phyloP scores from a whole-genome alignment of 2,888 invertebrate genomes.

The Agriopis leucophaearia region DNA sequence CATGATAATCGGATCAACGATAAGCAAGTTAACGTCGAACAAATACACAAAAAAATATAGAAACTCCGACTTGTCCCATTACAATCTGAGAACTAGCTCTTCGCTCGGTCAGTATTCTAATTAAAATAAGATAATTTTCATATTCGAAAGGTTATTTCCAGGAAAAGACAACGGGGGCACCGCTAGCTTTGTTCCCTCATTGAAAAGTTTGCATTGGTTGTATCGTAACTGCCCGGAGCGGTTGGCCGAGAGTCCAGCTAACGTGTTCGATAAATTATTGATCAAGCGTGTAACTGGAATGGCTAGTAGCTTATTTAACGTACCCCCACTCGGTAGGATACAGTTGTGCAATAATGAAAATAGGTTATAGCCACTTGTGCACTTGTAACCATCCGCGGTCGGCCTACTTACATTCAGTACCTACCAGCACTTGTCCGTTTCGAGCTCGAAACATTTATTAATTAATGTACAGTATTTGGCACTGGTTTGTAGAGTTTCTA shows the following conservation, averaged over 20 bases:
- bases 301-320: constrained; percentile 60
- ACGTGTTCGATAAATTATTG: constrained; percentile 60
- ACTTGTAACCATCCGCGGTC: constrained; percentile 52
- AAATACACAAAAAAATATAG: too few relatives aligned
- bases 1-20: too few relatives aligned
- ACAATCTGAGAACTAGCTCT: too few relatives aligned
- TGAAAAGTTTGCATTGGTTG: constrained; percentile 30
- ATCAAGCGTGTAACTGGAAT: constrained; percentile 65
- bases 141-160: background rate
- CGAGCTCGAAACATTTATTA: constrained; percentile 15
- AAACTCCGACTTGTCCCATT: too few relatives aligned
- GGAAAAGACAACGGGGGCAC: constrained; percentile 20
- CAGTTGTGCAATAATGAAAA: constrained; percentile 72
- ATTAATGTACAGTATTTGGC: constrained; percentile 22
- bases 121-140: constrained; percentile 10
- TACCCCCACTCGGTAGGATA: constrained; percentile 56
- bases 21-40: too few relatives aligned
- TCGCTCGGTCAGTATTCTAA: too few relatives aligned
- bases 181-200: constrained; percentile 25
- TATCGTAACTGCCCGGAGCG: constrained; percentile 32
- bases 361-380: constrained; percentile 63
- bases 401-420: constrained; percentile 62
- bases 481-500: constrained; percentile 25
- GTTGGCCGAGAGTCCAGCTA: constrained; percentile 42
- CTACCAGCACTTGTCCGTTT: constrained; percentile 42